Evolutionary conservation across 2,113 vertebrate genomes (phyloP), one percentile per base, ranked within the genome.

Genomic region (Fregata magnificens): DNA sequence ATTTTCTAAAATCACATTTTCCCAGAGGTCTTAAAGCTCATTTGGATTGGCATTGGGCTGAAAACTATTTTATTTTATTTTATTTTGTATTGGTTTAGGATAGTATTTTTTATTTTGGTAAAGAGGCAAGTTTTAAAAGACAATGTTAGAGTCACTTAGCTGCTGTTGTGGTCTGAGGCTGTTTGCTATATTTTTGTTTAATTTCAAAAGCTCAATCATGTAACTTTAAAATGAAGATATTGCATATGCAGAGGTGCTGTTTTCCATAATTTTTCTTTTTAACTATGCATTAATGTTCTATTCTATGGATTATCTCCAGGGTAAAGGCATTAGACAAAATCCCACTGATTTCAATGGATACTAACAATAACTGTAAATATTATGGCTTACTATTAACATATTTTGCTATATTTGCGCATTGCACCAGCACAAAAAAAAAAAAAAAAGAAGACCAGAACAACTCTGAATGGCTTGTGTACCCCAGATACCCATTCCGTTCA

Each of bases 231-330:
- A 90, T 85, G 7, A 95, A 97, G 66, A 96, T 88, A 88, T 28
- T 96, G 92, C 65, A 86, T 96, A 97, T 97, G 93, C 86, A 95
- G 91, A 95, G 78, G 78, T 95, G 49, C 93, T 95, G 29, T 66
- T 95, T 93, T 96, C 86, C 94, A 86, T 96, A 89, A 69, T 92
- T 95, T 92, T 87, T 87, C 78, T 70, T 93, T 93, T 83, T 65
- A 93, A 93, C 93, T 91, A 73, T 95, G 94, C 49, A 10, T 96
- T 96, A 83, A 90, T 97, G 92, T 90, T 92, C 93, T 94, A 59
- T 93, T 95, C 81, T 96, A 65, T 95, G 89, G 88, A 92, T 96
- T 96, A 67, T 97, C 91, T 97, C 88, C 82, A 94, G 92, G 95
- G 94, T 91, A 95, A 95, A 96, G 69, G 42, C 86, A 77, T 88